A percentile compares a stretch with the other conserved stretches of the same genome.
Evolutionary conservation across 2,888 invertebrate genomes (phyloP).

Genomic region (Pristionchus japonicus): DNA sequence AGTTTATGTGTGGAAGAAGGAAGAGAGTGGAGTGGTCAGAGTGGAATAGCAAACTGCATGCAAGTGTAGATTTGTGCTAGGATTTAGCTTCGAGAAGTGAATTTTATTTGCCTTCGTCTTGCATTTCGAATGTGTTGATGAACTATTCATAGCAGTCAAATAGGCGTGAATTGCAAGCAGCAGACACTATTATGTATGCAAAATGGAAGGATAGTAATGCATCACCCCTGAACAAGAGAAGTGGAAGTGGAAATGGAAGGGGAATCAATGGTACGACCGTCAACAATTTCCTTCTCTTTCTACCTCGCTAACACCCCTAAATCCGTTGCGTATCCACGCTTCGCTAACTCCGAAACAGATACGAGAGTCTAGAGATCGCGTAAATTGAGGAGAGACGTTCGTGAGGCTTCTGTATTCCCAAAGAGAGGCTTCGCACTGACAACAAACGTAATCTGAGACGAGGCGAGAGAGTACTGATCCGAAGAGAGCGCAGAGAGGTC

Average conservation of each 20-base stretch:
- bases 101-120: too few species aligned
- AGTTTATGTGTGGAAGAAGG: constrained; percentile 1
- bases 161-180: too few species aligned
- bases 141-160: too few species aligned
- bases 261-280: constrained; percentile 10
- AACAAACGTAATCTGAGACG: constrained; percentile 22
- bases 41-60: background rate
- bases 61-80: background rate
- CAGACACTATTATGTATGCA: too few species aligned
- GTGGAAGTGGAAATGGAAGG: background rate
- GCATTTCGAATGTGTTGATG: too few species aligned
- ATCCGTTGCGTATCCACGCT: constrained; percentile 18
- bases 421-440: background rate
- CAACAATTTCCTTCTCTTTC: constrained; percentile 44
- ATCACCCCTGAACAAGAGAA: background rate
- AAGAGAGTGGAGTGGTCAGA: background rate
- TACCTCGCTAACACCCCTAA: constrained; percentile 41
- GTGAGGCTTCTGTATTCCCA: constrained; percentile 45
- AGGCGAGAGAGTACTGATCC: constrained; percentile 33
- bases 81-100: background rate
- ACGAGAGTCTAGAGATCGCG: background rate
- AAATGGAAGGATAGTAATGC: background rate
- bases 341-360: background rate
- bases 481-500: background rate
- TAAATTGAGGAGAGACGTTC: background rate